phyloP scores from a whole-genome alignment of 2,888 invertebrate genomes.

The Antheraea assamensis region DNA sequence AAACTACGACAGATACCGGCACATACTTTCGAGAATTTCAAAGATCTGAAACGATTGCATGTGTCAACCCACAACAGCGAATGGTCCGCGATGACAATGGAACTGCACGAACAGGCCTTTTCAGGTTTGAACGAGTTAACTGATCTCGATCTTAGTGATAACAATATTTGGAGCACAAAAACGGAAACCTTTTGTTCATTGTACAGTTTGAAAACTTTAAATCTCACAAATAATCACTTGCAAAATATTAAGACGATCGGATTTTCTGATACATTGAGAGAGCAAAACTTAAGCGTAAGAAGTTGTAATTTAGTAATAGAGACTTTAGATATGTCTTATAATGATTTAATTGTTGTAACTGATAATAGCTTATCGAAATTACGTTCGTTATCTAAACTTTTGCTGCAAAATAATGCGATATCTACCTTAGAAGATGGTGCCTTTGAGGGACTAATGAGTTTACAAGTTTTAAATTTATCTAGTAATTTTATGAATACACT shows the following conservation, averaged over 20 bases:
- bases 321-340: slow-evolving; percentile 87
- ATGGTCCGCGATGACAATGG: slow-evolving; percentile 90
- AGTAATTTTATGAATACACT: slow-evolving; percentile 89
- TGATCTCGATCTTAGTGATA: slow-evolving; percentile 86
- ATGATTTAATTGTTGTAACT: slow-evolving; percentile 87
- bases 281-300: slow-evolving; percentile 81
- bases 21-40: slow-evolving; percentile 85
- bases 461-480: slow-evolving; percentile 89
- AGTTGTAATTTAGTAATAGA: slow-evolving; percentile 87
- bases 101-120: slow-evolving; percentile 86
- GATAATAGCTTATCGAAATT: slow-evolving; percentile 87
- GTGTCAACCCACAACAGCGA: slow-evolving; percentile 89
- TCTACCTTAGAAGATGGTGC: slow-evolving; percentile 88
- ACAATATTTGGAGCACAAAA: slow-evolving; percentile 90
- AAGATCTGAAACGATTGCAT: slow-evolving; percentile 85
- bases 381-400: slow-evolving; percentile 85
- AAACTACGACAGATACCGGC: slow-evolving; percentile 89
- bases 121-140: slow-evolving; percentile 85
- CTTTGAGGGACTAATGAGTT: slow-evolving; percentile 84
- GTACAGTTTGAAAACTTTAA: slow-evolving; percentile 85
- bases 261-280: slow-evolving; percentile 86
- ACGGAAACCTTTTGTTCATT: slow-evolving; percentile 87
- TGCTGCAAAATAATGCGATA: slow-evolving; percentile 89
- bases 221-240: slow-evolving; percentile 89
- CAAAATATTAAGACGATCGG: slow-evolving; percentile 89